Evolutionary conservation across 92 coral and sea anemone species (phyloP).

Genomic region (Epizoanthus stellaris): DNA sequence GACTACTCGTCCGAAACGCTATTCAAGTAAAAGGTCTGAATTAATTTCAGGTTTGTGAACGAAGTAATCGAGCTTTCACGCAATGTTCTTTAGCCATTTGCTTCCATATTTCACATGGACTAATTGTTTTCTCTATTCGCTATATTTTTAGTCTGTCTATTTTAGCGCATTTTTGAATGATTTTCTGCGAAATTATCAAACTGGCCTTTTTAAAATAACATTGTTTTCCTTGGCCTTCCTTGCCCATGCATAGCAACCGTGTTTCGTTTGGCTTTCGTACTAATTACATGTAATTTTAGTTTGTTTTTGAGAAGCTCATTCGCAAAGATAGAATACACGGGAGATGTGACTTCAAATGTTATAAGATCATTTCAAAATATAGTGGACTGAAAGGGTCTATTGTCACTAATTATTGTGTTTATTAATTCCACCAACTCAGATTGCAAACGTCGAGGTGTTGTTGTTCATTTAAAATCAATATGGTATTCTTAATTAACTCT

Average conservation of each 20-base stretch:
- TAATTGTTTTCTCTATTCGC: background rate
- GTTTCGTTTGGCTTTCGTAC: slow-evolving; percentile 3
- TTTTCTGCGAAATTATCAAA: background rate
- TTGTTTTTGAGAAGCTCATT: slow-evolving; percentile 1
- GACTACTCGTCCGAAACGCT: slow-evolving; percentile 19
- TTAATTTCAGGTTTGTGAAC: background rate
- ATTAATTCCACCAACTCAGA: background rate
- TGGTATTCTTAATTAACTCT: no score
- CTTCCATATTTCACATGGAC: no score
- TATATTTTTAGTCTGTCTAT: background rate
- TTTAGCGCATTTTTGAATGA: background rate
- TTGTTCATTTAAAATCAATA: no score
- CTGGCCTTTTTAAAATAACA: background rate
- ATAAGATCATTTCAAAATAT: background rate
- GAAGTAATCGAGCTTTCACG: background rate
- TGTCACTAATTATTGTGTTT: background rate
- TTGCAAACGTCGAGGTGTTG: background rate
- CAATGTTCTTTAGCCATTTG: background rate
- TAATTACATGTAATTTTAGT: background rate
- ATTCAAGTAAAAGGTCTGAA: background rate
- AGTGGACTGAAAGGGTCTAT: background rate
- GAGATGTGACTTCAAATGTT: background rate
- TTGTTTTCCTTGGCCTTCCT: no score
- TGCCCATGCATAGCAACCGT: background rate
- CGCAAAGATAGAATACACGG: background rate